Base-by-base conservation (phyloP, 2,797 vertebrate species). In the Morelia viridis region DNA sequence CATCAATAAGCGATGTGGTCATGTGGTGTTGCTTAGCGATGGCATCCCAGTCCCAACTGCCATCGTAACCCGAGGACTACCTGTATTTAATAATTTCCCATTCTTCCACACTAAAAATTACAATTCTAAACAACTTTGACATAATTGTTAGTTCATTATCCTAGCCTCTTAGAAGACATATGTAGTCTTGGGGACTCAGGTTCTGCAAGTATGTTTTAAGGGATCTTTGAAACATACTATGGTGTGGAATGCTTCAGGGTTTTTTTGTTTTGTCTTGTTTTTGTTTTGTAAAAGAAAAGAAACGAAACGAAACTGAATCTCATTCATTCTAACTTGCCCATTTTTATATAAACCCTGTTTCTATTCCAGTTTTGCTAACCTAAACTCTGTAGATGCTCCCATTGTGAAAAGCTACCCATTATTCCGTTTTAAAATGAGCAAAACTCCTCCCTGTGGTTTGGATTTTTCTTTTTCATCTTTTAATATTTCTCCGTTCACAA, bases 401-500 rank as follows among this genome's bases (percentile, higher is more conserved):
- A 76, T 53, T 68, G 64, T 35, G 64, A 89, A 89, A 89, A 19
- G 5, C 17, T 71, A 71, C 65, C n/a, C 31, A 35, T 35, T 71
- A 71, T 71, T 71, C 31, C n/a, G 15, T 15, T 71, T 71, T 71
- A 5, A 80, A 86, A 89, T 41, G 85, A 12, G 31, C 60, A 83
- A 56, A 90, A 88, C 86, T 87, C 57, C 76, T 91, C 19, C 1
- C 17, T 57, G 90, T 46, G 24, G 64, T 60, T 68, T 6, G 89
- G 64, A 11, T 92, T 12, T 41, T 24, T 31, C 80, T 6, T 94
- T 65, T 85, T 0, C 19, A 12, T 71, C 1, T 60, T n/a, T 91
- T 88, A 71, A 58, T 90, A 9, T 8, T 89, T 94, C 35, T 26
- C 26, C 9, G 71, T 94, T 91, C 60, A 87, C 86, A 26, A 31